These are phyloP conservation scores for Hetaerina titia DNA, from an alignment of 2,888 invertebrate genomes.

Conservation along the genomic window DNA sequence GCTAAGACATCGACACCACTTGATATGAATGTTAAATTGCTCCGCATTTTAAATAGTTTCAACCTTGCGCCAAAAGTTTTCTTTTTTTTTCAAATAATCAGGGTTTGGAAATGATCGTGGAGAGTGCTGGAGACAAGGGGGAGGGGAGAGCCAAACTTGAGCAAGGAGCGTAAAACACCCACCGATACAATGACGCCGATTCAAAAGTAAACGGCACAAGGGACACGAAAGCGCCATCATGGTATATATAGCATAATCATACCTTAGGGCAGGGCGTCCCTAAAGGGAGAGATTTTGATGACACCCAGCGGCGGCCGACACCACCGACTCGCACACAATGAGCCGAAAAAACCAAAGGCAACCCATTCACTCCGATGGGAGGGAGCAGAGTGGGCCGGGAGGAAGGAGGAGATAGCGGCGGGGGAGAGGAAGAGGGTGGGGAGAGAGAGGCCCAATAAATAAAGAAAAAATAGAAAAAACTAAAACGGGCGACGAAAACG, in stretches of 20 bases:
- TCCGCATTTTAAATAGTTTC: too few relatives aligned
- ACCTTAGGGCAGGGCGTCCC: not conserved
- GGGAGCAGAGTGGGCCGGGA: not conserved
- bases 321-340: not conserved
- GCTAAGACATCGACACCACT: too few relatives aligned
- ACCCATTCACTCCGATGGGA: not conserved
- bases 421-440: not conserved
- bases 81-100: too few relatives aligned
- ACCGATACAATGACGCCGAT: too few relatives aligned
- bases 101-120: too few relatives aligned
- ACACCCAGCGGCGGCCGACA: not conserved
- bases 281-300: not conserved
- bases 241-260: not conserved
- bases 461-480: not conserved
- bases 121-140: too few relatives aligned
- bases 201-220: too few relatives aligned
- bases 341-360: not conserved
- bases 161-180: too few relatives aligned
- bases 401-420: not conserved
- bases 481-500: conserved; percentile 23
- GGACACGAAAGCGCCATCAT: too few relatives aligned
- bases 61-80: too few relatives aligned
- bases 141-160: too few relatives aligned
- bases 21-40: too few relatives aligned
- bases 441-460: not conserved